Evolutionary conservation across 2,888 invertebrate genomes (phyloP).

Genomic region (Drosophila neutralis): DNA sequence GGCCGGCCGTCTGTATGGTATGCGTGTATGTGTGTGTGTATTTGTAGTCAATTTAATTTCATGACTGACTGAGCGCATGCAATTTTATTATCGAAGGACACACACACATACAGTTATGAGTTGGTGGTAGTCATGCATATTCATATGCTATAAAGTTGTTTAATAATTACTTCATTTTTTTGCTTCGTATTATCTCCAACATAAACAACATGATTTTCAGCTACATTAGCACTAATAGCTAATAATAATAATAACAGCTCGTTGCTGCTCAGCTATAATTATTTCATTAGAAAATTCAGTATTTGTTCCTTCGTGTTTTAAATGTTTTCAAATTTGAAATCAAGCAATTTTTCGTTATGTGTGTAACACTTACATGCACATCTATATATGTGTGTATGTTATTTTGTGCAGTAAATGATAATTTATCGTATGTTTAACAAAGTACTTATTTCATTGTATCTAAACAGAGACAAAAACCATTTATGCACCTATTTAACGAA

Average conservation of each 20-base stretch:
- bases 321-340: not conserved
- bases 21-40: constrained; percentile 41
- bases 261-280: not conserved
- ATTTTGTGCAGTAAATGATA: constrained; percentile 1
- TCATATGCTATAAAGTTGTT: constrained; percentile 66
- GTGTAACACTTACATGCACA: too few species aligned
- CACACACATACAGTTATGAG: constrained; percentile 33
- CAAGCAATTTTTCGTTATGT: not conserved
- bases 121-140: constrained; percentile 57
- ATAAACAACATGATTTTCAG: not conserved
- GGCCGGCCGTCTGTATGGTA: constrained; percentile 11
- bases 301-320: constrained; percentile 13
- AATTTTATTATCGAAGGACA: constrained; percentile 76
- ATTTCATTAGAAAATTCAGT: not conserved
- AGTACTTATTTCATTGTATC: constrained; percentile 38
- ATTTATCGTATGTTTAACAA: constrained; percentile 25
- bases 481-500: constrained; percentile 9
- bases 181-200: not conserved
- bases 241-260: too few species aligned
- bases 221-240: not conserved
- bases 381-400: not conserved
- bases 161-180: constrained; percentile 64
- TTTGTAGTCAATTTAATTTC: constrained; percentile 83
- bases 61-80: constrained; percentile 82
- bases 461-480: constrained; percentile 5